These are phyloP conservation scores for Aplodontia rufa DNA, from an alignment of 2,113 vertebrate genomes.

Conservation along the genomic window DNA sequence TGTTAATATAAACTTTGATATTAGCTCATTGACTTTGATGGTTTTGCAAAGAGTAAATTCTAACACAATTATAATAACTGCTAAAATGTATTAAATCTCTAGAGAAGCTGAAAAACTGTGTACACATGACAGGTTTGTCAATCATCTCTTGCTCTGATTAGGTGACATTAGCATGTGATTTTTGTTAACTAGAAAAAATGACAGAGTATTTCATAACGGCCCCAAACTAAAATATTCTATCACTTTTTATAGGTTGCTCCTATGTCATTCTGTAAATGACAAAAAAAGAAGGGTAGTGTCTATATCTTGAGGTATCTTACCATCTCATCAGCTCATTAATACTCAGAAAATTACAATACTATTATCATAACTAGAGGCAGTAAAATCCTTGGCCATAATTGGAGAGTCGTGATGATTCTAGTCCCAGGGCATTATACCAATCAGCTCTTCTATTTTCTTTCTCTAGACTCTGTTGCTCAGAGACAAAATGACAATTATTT, in stretches of 20 bases:
- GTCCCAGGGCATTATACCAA: not conserved
- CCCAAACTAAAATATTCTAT: slow-evolving; percentile 27
- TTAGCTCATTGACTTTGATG: slow-evolving; percentile 71
- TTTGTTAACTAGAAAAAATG: slow-evolving; percentile 54
- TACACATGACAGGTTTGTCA: slow-evolving; percentile 50
- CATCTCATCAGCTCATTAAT: slow-evolving; percentile 52
- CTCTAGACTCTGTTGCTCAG: not conserved
- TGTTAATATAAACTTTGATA: slow-evolving; percentile 75
- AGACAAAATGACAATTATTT: slow-evolving; percentile 32
- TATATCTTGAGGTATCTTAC: slow-evolving; percentile 43
- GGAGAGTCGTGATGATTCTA: not conserved
- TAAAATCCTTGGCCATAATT: slow-evolving; percentile 7
- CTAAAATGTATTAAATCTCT: slow-evolving; percentile 71
- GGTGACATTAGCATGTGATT: slow-evolving; percentile 60
- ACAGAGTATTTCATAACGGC: not conserved
- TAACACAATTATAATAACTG: slow-evolving; percentile 62
- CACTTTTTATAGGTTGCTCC: not conserved
- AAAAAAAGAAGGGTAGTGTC: not conserved
- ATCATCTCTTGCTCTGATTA: slow-evolving; percentile 48
- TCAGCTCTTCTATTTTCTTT: not conserved
- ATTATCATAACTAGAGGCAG: slow-evolving; percentile 52
- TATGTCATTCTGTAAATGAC: not conserved
- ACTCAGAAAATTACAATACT: slow-evolving; percentile 44
- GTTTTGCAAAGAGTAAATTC: slow-evolving; percentile 69
- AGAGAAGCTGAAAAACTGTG: slow-evolving; percentile 54